Base-by-base conservation (phyloP, 1,140 invertebrate genomes). In the Lepidurus packardi region DNA sequence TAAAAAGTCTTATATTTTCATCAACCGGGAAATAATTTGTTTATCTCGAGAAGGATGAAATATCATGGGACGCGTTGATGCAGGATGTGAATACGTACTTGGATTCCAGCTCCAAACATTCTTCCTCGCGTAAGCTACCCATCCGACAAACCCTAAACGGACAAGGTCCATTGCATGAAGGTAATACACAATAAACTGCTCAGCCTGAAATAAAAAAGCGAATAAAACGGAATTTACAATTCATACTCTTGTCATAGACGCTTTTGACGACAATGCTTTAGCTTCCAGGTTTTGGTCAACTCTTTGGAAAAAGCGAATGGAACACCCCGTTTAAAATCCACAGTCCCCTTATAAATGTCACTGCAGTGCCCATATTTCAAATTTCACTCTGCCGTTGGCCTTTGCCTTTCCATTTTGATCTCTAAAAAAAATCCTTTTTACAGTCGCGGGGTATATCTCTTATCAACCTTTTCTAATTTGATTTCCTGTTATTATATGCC, bases 301-400 rank as follows among this genome's bases (percentile, higher is more conserved):
- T 65, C 53, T 65, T 65, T 65, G 53, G 53, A 65, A 65, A 65
- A 65, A 65, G 13, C 53, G 53, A 65, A 65, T 65, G 53, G 53
- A 65, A 16, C 16, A 65, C 53, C 53, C 53, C 53, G 53, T 65
- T 9, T 65, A 65, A 65, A 7, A 16, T 21, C n/a, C 53, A 65
- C 53, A 65, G 8, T 65, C 16, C 53, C 53, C 21, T 65, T 65
- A 65, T 65, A 65, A 65, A 65, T 21, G 53, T 65, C 53, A 65
- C 53, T 65, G 53, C 21, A 65, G 21, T 16, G 21, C 53, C 53
- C 53, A 65, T 65, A 65, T 65, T 65, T 65, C 53, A 65, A 65
- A 65, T 65, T 65, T 65, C 53, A 65, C 16, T 34, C 13, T 65
- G 53, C 13, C 7, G 53, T 65, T 65, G 53, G 53, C 53, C 53